Percentiles rank a stretch among this genome's conserved stretches.
Conservation (phyloP, 2,888 invertebrate species). For the Carterocephalus palaemon region DNA sequence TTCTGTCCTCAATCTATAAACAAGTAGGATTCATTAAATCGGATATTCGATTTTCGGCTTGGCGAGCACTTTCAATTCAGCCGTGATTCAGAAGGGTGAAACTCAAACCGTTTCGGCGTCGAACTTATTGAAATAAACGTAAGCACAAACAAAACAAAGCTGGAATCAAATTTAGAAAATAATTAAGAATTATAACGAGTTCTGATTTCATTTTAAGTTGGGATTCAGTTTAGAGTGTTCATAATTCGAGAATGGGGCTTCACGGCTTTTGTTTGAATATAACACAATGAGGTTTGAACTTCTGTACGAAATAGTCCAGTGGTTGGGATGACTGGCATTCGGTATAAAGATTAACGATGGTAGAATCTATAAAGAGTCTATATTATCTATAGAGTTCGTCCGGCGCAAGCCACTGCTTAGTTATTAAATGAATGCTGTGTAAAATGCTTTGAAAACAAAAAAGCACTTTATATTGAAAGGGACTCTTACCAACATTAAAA, state of each 20-base stretch:
- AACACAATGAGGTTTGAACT: slow-evolving; percentile 13
- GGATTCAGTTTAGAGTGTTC: slow-evolving; percentile 33
- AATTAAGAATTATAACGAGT: slow-evolving; percentile 39
- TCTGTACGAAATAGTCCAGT: slow-evolving; percentile 5
- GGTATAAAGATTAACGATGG: no score
- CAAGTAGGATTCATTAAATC: no score
- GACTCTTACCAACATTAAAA: no score
- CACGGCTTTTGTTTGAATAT: slow-evolving; percentile 11
- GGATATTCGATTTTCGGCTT: no score
- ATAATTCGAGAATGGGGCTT: slow-evolving; percentile 28
- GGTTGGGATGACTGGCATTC: no score
- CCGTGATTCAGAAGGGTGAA: neutral
- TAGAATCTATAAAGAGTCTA: no score
- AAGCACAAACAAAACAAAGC: slow-evolving; percentile 24
- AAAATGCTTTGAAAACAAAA: no score
- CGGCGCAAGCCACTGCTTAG: no score
- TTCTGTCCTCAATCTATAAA: no score
- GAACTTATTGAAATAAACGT: slow-evolving; percentile 21
- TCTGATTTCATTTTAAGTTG: slow-evolving; percentile 37
- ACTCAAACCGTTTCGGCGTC: slow-evolving; percentile 9
- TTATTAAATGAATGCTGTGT: no score
- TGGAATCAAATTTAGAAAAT: slow-evolving; percentile 33
- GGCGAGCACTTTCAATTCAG: neutral
- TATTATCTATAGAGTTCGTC: no score
- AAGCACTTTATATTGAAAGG: no score